Percentiles rank a stretch among this genome's conserved stretches.
phyloP scores from a whole-genome alignment of 2,113 vertebrate species.

The Anguilla rostrata region DNA sequence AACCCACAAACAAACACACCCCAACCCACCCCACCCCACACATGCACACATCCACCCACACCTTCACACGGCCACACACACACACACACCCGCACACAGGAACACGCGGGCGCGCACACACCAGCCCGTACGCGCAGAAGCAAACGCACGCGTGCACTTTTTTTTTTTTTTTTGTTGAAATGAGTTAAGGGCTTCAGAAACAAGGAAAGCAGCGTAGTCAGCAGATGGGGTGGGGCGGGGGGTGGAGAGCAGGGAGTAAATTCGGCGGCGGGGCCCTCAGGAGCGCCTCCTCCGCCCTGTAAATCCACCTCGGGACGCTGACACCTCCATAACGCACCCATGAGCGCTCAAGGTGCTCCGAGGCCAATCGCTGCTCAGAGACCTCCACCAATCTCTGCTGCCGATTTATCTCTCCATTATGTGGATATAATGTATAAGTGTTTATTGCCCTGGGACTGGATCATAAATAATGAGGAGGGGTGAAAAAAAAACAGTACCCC shows the following conservation, averaged over 20 bases:
- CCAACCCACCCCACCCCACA: neutral
- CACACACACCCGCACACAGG: neutral
- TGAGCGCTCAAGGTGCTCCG: constrained; percentile 53
- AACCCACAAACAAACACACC: neutral
- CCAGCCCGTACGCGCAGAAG: neutral
- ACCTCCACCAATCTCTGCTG: constrained; percentile 55
- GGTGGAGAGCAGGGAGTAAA: constrained; percentile 30
- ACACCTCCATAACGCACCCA: constrained; percentile 63
- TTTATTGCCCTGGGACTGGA: constrained; percentile 65
- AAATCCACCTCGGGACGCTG: constrained; percentile 52
- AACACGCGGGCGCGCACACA: neutral
- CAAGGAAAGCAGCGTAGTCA: neutral
- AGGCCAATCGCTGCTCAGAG: constrained; percentile 55
- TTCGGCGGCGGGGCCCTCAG: constrained; percentile 7
- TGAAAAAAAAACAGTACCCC: constrained; percentile 44
- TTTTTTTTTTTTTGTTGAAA: neutral
- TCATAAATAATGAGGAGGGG: constrained; percentile 62
- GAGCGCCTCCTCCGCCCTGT: constrained; percentile 30
- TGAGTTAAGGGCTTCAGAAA: constrained; percentile 1
- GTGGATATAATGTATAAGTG: constrained; percentile 68
- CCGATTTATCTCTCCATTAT: constrained; percentile 70
- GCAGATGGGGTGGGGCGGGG: neutral
- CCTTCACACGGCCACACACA: neutral
- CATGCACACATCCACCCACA: neutral
- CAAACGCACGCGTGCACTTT: neutral